Conservation (phyloP, 2,888 invertebrate genomes). For the Ichneumon xanthorius region DNA sequence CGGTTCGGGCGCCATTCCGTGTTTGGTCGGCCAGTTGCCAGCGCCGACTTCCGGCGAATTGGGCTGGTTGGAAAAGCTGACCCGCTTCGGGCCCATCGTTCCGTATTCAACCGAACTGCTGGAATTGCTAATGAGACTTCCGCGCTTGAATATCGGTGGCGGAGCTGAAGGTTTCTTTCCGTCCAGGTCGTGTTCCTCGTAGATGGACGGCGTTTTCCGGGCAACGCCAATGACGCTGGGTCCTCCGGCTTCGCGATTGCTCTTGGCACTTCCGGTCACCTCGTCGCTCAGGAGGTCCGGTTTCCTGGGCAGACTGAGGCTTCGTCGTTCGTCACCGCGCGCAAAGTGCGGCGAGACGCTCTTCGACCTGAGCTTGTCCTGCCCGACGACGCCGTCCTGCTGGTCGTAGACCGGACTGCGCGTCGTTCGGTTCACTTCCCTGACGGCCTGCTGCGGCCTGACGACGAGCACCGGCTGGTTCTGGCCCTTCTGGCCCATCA, state of each 20-base stretch:
- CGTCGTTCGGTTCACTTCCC: slow-evolving; percentile 68
- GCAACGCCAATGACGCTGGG: slow-evolving; percentile 6
- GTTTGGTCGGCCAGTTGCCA: slow-evolving; percentile 85
- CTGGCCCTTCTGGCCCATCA: slow-evolving; percentile 78
- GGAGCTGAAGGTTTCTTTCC: slow-evolving; percentile 67
- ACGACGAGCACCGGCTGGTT: slow-evolving; percentile 81
- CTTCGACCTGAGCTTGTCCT: slow-evolving; percentile 82
- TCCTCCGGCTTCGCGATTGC: slow-evolving; percentile 39
- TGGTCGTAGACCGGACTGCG: slow-evolving; percentile 46
- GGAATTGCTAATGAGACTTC: slow-evolving; percentile 84
- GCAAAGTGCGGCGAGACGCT: slow-evolving; percentile 85
- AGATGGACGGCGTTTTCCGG: slow-evolving; percentile 71
- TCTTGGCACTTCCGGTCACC: slow-evolving; percentile 28
- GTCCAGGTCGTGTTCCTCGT: slow-evolving; percentile 71
- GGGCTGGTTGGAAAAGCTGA: slow-evolving; percentile 85
- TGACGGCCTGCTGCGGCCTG: slow-evolving; percentile 79
- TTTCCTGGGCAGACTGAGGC: slow-evolving; percentile 81
- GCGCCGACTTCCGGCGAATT: slow-evolving; percentile 71
- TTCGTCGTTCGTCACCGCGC: slow-evolving; percentile 82
- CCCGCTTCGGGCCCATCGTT: slow-evolving; percentile 84
- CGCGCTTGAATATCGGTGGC: slow-evolving; percentile 86
- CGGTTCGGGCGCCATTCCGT: slow-evolving; percentile 83
- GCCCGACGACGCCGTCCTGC: slow-evolving; percentile 38
- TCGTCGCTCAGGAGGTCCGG: slow-evolving; percentile 55
- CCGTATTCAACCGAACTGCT: slow-evolving; percentile 81